phyloP scores from a whole-genome alignment of 2,888 invertebrate genomes.

The Ormyrus nitidulus region DNA sequence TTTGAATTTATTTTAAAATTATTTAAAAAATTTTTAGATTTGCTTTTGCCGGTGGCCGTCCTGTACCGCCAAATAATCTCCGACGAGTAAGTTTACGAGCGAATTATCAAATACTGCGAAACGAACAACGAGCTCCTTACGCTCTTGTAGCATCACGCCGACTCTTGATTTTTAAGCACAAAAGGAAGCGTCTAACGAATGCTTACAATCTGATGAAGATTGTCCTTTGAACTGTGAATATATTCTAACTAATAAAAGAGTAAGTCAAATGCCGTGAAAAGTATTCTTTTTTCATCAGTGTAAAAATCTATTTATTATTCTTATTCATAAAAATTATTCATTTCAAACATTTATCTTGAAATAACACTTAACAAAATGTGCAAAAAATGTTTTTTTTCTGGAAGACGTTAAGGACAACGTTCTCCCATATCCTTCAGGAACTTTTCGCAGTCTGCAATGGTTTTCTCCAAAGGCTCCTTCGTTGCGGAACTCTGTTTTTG shows the following conservation, averaged over 20 bases:
- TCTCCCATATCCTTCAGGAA: constrained; percentile 71
- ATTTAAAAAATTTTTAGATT: constrained; percentile 63
- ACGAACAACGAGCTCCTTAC: constrained; percentile 69
- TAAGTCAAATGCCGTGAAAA: constrained; percentile 24
- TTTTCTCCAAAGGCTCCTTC: constrained; percentile 84
- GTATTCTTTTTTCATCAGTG: constrained; percentile 44
- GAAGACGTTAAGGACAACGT: constrained; percentile 61
- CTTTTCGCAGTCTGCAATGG: constrained; percentile 80
- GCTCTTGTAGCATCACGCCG: constrained; percentile 72
- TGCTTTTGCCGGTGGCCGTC: constrained; percentile 72
- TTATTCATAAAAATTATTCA: constrained; percentile 50
- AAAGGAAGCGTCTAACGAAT: constrained; percentile 64
- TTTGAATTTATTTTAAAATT: background rate
- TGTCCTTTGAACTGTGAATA: constrained; percentile 55
- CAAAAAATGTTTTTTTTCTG: constrained; percentile 33
- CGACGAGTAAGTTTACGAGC: constrained; percentile 71
- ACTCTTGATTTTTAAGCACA: constrained; percentile 70
- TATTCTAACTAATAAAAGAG: constrained; percentile 49
- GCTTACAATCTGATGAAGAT: constrained; percentile 63
- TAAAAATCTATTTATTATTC: constrained; percentile 47
- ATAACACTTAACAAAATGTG: constrained; percentile 49
- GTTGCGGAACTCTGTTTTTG: constrained; percentile 84
- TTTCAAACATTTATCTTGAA: constrained; percentile 50
- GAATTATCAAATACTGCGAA: constrained; percentile 72
- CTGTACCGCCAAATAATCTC: constrained; percentile 71